Conservation (phyloP, 2,113 vertebrate species). For the Python bivittatus region DNA sequence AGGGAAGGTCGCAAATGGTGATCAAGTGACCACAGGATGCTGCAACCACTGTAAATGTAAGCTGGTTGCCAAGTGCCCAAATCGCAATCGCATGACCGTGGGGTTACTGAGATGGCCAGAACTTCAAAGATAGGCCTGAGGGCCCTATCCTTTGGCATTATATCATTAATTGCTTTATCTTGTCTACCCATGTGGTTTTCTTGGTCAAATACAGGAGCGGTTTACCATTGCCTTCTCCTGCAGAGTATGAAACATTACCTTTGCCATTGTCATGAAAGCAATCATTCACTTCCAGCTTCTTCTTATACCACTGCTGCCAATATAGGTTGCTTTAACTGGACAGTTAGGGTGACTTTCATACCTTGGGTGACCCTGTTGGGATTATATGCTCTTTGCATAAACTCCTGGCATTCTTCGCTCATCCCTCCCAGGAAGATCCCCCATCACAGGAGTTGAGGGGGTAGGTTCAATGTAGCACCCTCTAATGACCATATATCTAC, state of each 20-base stretch:
- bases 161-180: no score
- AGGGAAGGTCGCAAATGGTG: no score
- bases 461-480: background rate
- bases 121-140: no score
- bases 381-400: background rate
- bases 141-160: no score
- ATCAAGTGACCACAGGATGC: no score
- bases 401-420: background rate
- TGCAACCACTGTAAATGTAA: no score
- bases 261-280: background rate
- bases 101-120: no score
- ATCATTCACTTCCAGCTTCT: background rate
- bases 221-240: background rate
- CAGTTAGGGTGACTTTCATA: background rate
- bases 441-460: background rate
- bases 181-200: background rate
- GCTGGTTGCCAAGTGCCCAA: no score
- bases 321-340: background rate
- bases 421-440: background rate
- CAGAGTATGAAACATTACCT: background rate
- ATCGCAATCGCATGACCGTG: no score
- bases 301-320: background rate
- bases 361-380: background rate
- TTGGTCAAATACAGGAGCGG: background rate
- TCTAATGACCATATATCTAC: background rate